Evolutionary conservation across 1,140 invertebrate genomes (phyloP).

Genomic region (Vanessa atalanta): DNA sequence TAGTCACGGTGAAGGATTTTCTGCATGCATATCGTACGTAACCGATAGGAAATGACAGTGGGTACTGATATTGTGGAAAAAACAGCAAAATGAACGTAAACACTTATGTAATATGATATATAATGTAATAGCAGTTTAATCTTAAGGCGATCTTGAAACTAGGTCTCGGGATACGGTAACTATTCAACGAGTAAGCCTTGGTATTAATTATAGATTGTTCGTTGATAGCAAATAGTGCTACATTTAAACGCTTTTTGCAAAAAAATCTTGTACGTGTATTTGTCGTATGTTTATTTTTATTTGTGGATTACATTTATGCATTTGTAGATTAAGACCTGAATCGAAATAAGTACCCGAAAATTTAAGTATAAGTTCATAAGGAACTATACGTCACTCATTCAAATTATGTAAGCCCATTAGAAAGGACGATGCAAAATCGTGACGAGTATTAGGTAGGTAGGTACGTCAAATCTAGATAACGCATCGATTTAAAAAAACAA

Average conservation of each 20-base stretch:
- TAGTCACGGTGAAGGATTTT: not conserved
- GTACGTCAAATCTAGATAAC: not conserved
- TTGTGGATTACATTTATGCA: no score
- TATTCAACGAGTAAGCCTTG: constrained; percentile 21
- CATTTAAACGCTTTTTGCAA: not conserved
- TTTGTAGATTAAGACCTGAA: no score
- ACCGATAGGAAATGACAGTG: constrained; percentile 1
- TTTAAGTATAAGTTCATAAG: no score
- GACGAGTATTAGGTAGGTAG: not conserved
- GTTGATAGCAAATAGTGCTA: constrained; percentile 12
- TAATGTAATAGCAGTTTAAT: not conserved
- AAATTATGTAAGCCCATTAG: not conserved
- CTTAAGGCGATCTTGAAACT: constrained; percentile 12
- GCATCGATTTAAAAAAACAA: not conserved
- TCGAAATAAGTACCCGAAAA: no score
- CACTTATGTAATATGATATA: not conserved
- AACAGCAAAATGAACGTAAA: not conserved
- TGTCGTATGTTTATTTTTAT: not conserved
- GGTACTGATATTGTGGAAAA: not conserved
- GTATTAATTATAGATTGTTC: constrained; percentile 30
- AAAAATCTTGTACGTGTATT: not conserved
- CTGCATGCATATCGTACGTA: not conserved
- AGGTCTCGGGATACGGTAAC: constrained; percentile 20
- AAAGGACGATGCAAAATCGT: not conserved
- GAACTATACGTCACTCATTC: no score